Evolutionary conservation across 2,113 vertebrate species (phyloP), one percentile per base, ranked within the genome.

Genomic region (Mus pahari): DNA sequence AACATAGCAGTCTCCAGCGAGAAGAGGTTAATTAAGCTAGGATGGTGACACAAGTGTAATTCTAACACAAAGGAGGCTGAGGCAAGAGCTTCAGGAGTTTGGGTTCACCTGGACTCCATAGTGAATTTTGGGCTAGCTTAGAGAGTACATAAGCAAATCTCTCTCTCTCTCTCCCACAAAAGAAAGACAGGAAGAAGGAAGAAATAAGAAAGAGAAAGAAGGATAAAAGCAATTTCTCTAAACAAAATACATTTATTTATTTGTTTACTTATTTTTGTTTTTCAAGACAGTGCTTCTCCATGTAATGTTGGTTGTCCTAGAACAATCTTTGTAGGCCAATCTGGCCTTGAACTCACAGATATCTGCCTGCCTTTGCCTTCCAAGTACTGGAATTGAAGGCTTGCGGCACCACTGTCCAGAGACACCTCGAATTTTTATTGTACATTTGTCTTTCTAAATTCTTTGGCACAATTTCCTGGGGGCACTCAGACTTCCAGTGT

Each of bases 391-490:
- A 12, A 28, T 64, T 64, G 3, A 64, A 64, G 8, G 8, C 7
- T 9, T 62, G 60, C 24, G 60, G 7, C 2, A 62, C 7, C 60
- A 26, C n/a, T n/a, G n/a, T n/a, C n/a, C n/a, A n/a, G n/a, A n/a
- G 6, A 60, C 58, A 22, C 19, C 58, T 60, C 19, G 19, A 5
- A 60, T 60, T 97, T 92, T 97, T 97, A 92, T 96, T 97, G 31
- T 95, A 9, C 97, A 96, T 94, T 93, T 94, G 60, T 92, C 20
- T 96, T 97, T 95, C 97, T 98, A 94, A 99, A 97, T 98, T 99
- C 99, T 99, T 99, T 99, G 99, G 99, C 99, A 99, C 99, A 99
- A 98, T 98, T 98, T 92, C 89, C 94, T 90, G 92, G 97, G 97
- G 98, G 97, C 96, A 96, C 98, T 98, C 92, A 98, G 98, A 98